phyloP scores from a whole-genome alignment of 2,888 invertebrate genomes.

The Melinaea marsaeus region DNA sequence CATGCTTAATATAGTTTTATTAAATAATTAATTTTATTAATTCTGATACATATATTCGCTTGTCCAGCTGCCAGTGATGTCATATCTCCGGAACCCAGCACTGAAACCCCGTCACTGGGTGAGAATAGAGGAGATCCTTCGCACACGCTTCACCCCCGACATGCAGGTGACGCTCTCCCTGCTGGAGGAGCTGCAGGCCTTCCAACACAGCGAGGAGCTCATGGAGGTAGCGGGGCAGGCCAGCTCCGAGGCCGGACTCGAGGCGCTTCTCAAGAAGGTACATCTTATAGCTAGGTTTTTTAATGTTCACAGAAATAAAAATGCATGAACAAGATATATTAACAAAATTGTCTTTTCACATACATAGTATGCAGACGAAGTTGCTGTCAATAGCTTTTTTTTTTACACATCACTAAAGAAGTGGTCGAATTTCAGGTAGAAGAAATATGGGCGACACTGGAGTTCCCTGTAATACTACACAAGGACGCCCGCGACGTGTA shows the following conservation, averaged over 20 bases:
- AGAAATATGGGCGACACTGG: constrained; percentile 88
- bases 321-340: too few relatives aligned
- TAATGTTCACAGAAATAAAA: too few relatives aligned
- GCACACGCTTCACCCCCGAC: constrained; percentile 85
- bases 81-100: constrained; percentile 88
- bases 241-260: constrained; percentile 90
- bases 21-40: not conserved
- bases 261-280: constrained; percentile 86
- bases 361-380: not conserved
- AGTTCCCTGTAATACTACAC: constrained; percentile 86
- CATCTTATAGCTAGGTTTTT: not conserved
- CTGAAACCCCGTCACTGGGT: constrained; percentile 90
- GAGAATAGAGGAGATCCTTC: constrained; percentile 85
- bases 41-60: not conserved
- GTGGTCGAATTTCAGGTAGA: constrained; percentile 79
- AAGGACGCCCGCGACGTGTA: constrained; percentile 91
- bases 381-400: not conserved
- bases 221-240: constrained; percentile 93
- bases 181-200: constrained; percentile 85
- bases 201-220: constrained; percentile 83
- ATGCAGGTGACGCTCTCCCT: constrained; percentile 81
- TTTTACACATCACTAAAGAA: not conserved
- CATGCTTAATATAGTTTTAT: not conserved
- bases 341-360: too few relatives aligned
- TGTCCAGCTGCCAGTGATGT: constrained; percentile 84